phyloP scores from a whole-genome alignment of 2,797 vertebrate genomes.

The Tokudaia tokunoshimensis region DNA sequence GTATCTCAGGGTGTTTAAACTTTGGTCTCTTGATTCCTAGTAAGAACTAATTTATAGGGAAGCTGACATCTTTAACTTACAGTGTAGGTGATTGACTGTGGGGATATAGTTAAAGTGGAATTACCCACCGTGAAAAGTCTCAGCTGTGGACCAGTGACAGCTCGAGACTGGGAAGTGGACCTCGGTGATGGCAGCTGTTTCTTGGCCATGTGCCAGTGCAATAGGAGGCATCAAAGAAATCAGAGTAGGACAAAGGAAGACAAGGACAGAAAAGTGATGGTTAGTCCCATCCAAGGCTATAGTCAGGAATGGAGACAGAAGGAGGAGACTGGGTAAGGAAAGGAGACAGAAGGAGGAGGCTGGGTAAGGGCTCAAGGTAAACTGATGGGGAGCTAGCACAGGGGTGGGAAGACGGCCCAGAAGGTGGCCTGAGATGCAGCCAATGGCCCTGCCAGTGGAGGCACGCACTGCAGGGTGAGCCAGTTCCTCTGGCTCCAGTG shows the following conservation, averaged over 20 bases:
- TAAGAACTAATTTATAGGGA: not conserved
- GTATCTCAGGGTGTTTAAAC: not conserved
- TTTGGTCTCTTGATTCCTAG: not conserved
- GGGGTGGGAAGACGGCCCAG: fast-evolving
- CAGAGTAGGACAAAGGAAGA: not conserved
- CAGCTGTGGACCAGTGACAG: not conserved
- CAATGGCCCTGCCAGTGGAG: not conserved
- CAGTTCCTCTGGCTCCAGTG: not conserved
- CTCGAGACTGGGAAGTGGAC: not conserved
- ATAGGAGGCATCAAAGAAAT: not conserved
- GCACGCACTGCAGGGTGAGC: not conserved
- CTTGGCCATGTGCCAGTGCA: not conserved
- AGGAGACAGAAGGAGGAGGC: not conserved
- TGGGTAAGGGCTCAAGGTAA: not conserved
- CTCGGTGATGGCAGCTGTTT: not conserved
- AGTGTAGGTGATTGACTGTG: not conserved
- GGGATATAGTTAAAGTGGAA: not conserved
- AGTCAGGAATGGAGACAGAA: not conserved
- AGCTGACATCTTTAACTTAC: not conserved
- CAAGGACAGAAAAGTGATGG: not conserved
- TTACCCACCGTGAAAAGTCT: not conserved
- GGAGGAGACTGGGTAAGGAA: not conserved
- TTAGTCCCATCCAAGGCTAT: not conserved
- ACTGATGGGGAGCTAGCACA: not conserved
- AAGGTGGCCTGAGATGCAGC: too few species aligned